Base-by-base conservation (phyloP, 2,113 vertebrate species). In the Leucoraja erinaceus region DNA sequence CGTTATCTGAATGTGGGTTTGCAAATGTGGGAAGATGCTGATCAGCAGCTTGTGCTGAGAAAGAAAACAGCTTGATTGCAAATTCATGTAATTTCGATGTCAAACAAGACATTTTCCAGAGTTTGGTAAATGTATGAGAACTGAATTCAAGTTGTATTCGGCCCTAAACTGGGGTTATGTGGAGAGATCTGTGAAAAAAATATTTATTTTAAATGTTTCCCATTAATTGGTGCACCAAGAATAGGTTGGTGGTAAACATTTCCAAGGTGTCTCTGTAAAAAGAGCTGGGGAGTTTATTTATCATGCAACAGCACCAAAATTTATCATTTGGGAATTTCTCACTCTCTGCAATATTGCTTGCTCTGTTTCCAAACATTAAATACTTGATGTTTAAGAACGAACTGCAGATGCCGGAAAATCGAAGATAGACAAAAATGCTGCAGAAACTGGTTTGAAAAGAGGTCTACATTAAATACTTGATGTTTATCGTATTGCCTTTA, bases 21-120 rank as follows among this genome's bases (percentile, higher is more conserved):
- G 38, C 33, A 63, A n/a, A 86, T 86, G 25, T 86, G 84, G 84
- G 61, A 61, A 88, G 22, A 88, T 88, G 61, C 25, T 88, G 81
- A 84, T 28, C 61, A 66, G 12, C 25, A 63, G 61, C 84, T 31
- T 88, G 54, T 31, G 61, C 61, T 66, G 59, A 1, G 84, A 63
- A 11, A 20, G 28, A 33, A 18, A 31, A 63, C 61, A 63, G 38
- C 59, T 88, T 28, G 61, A 12, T 12, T 25, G 61, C 61, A 18
- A 66, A 56, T 88, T 2, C 12, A 18, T 79, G 77, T 61, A 12
- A 11, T n/a, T 31, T 88, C 25, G 31, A 28, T 61, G 12, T 54
- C 31, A 66, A 88, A 88, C 59, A 72, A 72, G 16, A 20, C 70
- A 72, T 72, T 22, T 72, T 25, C 59, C 56, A 31, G 77, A 79